Conservation (phyloP, 2,113 vertebrate genomes). For the Labeo catla region DNA sequence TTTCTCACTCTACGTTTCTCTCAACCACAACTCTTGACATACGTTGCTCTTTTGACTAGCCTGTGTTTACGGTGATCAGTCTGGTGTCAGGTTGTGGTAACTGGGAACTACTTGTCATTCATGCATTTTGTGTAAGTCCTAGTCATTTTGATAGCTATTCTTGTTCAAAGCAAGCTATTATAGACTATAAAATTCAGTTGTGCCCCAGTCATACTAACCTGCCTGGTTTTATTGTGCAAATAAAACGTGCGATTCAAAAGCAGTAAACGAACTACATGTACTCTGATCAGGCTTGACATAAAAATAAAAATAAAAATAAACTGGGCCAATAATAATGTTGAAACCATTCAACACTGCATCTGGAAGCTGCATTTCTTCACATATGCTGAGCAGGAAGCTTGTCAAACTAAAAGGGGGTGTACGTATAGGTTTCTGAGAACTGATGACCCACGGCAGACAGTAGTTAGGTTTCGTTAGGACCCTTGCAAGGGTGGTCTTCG, state of each 20-base stretch:
- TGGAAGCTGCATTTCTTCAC: neutral
- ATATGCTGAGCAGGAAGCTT: neutral
- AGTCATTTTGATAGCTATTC: slow-evolving; percentile 21
- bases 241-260: neutral
- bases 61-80: slow-evolving; percentile 22
- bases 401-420: neutral
- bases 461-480: neutral
- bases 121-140: slow-evolving; percentile 29
- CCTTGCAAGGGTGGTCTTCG: neutral
- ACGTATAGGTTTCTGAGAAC: slow-evolving; percentile 25
- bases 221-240: neutral
- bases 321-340: neutral
- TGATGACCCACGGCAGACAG: neutral
- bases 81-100: slow-evolving; percentile 26
- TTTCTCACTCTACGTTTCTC: slow-evolving; percentile 53
- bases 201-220: neutral
- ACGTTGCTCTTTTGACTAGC: slow-evolving; percentile 6
- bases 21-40: slow-evolving; percentile 48
- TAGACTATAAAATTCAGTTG: slow-evolving; percentile 3
- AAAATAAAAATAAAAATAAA: neutral
- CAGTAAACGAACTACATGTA: neutral
- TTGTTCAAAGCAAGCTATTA: slow-evolving; percentile 6
- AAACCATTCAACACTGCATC: neutral
- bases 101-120: slow-evolving; percentile 40
- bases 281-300: neutral